A percentile compares a stretch with the other conserved stretches of the same genome.
phyloP scores from a whole-genome alignment of 2,797 vertebrate species.

The Chloroceryle inda region DNA sequence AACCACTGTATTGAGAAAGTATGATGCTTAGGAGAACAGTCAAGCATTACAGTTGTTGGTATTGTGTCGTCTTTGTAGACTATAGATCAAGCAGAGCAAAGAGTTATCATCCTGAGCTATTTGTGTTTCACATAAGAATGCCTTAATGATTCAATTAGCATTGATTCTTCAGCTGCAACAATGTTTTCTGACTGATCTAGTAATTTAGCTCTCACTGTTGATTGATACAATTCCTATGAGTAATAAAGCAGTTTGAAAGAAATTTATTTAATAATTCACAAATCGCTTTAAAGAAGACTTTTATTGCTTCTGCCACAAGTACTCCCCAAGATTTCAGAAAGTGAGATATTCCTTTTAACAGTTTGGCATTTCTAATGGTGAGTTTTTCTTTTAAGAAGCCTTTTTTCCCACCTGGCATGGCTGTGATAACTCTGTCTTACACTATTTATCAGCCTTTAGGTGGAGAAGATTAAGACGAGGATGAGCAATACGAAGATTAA shows the following conservation, averaged over 20 bases:
- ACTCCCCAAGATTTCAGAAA: slow-evolving; percentile 39
- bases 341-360: neutral
- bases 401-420: neutral
- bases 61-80: slow-evolving; percentile 34
- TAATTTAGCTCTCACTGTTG: slow-evolving; percentile 75
- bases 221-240: slow-evolving; percentile 77
- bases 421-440: neutral
- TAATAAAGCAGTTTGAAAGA: slow-evolving; percentile 72
- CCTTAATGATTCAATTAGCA: slow-evolving; percentile 81
- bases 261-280: slow-evolving; percentile 71
- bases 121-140: slow-evolving; percentile 71
- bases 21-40: neutral
- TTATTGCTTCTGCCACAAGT: slow-evolving; percentile 33
- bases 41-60: neutral
- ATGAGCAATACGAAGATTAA: neutral
- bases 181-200: slow-evolving; percentile 78
- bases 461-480: slow-evolving; percentile 23
- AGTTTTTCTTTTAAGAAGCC: neutral
- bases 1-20: neutral
- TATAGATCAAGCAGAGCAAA: slow-evolving; percentile 29
- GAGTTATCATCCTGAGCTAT: slow-evolving; percentile 53
- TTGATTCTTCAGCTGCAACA: slow-evolving; percentile 76
- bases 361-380: neutral
- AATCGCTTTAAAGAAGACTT: slow-evolving; percentile 62
- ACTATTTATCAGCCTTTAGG: neutral